Evolutionary conservation across 2,888 invertebrate species (phyloP), one percentile per base, ranked within the genome.

Genomic region (Aradus depressus): DNA sequence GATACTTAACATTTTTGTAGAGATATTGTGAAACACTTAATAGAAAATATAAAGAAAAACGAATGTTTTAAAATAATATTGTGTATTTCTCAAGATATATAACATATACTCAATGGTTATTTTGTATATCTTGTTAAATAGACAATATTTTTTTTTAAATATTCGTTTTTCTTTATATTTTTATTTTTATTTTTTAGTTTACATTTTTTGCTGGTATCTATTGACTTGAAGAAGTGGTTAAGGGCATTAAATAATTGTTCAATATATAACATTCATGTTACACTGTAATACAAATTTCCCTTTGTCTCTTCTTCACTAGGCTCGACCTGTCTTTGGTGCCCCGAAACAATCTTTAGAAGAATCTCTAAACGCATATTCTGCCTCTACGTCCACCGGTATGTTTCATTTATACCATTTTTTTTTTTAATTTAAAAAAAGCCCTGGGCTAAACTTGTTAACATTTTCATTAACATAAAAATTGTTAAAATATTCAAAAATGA

Each of bases 291-390:
- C 6, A 18, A 41, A 12, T 19, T 19, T 31, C 18, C 16, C 25
- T 35, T 6, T 14, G 5, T n/a, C 22, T 38, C 37, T 14, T 23
- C 31, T 39, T 50, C 52, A 32, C 25, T 52, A 59, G 59, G 39
- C 52, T 25, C 52, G 53, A 12, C 54, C 56, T 66, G 69, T 58
- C 68, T 72, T 63, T 61, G 54, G 54, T 16, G 57, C 60, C 19
- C 87, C 87, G 0, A 76, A 77, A 51, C 75, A 86, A 63, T 81
- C 81, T 58, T 69, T 88, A 50, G 86, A 86, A 61, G 81, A 85
- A 65, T 82, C 85, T 0, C 69, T 86, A 50, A 84, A 79, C 59
- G 75, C 70, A 10, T 60, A 58, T 10, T 48, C 60, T 8, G 59
- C 65, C 6, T 41, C 55, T 3, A 47, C 43, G 12, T n/a, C 47